Percentiles rank a stretch among this genome's conserved stretches.
Conservation (phyloP, 2,888 invertebrate species). For the Athalia rosae region DNA sequence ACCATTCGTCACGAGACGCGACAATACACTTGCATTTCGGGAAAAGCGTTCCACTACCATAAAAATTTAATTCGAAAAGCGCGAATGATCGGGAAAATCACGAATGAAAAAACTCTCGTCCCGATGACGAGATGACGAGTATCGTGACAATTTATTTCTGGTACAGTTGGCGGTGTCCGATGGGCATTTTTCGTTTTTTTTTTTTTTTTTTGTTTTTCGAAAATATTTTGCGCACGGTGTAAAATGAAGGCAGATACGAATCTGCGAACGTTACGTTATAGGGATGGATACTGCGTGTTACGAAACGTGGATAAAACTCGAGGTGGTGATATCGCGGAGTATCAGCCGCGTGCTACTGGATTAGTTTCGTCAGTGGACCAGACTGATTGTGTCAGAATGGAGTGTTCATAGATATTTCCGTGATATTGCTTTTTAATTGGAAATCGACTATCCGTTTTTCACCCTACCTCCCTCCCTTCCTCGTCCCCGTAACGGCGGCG, state of each 20-base stretch:
- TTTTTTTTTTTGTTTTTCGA: no score
- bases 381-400: constrained; percentile 35
- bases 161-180: background rate
- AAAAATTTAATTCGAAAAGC: background rate
- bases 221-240: no score
- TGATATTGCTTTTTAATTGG: constrained; percentile 59
- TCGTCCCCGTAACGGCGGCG: background rate
- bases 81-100: background rate
- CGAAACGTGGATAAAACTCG: background rate
- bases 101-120: no score
- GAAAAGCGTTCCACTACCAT: no score
- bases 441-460: constrained; percentile 45
- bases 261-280: background rate
- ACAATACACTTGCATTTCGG: background rate
- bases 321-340: constrained; percentile 15
- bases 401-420: constrained; percentile 45
- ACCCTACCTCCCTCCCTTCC: background rate
- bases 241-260: background rate
- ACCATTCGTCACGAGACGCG: background rate
- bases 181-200: background rate
- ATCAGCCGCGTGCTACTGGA: constrained; percentile 30
- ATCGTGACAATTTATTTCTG: no score
- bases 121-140: no score
- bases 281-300: background rate
- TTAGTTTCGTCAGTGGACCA: constrained; percentile 26